Conservation (phyloP, 2,888 invertebrate species). For the Sinelater perroti region DNA sequence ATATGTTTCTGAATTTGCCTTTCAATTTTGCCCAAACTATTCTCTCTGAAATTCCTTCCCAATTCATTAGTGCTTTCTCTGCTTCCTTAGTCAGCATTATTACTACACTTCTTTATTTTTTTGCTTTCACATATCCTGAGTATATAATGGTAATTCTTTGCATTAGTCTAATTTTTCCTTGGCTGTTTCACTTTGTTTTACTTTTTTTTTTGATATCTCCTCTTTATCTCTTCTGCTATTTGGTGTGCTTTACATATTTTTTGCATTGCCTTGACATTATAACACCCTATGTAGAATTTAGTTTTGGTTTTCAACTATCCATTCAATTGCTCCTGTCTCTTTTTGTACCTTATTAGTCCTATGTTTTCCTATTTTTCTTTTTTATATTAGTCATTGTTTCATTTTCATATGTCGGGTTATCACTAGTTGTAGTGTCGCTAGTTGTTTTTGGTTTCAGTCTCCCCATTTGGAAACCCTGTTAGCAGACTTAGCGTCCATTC, state of each 20-base stretch:
- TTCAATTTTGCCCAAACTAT: slow-evolving; percentile 13
- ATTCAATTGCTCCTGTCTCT: background rate
- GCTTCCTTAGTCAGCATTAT: slow-evolving; percentile 4
- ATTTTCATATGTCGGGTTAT: background rate
- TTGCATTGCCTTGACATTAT: background rate
- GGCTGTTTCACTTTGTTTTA: slow-evolving; percentile 3
- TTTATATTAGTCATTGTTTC: background rate
- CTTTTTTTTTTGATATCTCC: background rate
- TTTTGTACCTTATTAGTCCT: background rate
- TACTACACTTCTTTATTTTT: slow-evolving; percentile 11
- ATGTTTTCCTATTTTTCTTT: background rate
- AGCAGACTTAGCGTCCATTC: background rate
- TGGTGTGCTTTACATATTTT: slow-evolving; percentile 2
- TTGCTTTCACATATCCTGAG: slow-evolving; percentile 1
- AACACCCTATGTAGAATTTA: slow-evolving; percentile 2
- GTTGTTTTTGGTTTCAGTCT: background rate
- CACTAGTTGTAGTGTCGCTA: too few species aligned
- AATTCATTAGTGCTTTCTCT: slow-evolving; percentile 1
- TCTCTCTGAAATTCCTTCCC: slow-evolving; percentile 8
- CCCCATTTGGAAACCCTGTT: background rate
- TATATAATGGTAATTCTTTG: slow-evolving; percentile 2
- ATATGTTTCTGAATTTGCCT: background rate
- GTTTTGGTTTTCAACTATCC: background rate
- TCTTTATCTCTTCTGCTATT: slow-evolving; percentile 5
- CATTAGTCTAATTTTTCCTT: background rate